Evolutionary conservation across 2,113 vertebrate genomes (phyloP).

Genomic region (Oryzias javanicus): DNA sequence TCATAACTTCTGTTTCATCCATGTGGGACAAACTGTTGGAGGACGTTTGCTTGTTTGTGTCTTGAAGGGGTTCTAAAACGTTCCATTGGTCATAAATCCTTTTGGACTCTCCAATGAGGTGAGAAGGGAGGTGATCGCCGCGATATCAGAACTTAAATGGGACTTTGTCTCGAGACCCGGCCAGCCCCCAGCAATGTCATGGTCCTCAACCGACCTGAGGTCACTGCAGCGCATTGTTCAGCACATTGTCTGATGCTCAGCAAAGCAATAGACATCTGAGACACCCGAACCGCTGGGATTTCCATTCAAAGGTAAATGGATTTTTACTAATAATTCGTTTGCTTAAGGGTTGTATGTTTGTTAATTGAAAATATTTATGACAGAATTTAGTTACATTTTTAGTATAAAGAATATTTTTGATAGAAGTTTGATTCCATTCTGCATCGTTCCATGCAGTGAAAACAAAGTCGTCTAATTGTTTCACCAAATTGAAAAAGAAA

Average conservation of each 20-base stretch:
- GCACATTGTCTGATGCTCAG: constrained; percentile 2
- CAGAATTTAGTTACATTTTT: too few species aligned
- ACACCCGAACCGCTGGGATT: constrained; percentile 19
- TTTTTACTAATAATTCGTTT: not conserved
- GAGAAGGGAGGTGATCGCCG: constrained; percentile 32
- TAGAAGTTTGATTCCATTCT: too few species aligned
- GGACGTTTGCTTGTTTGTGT: constrained; percentile 11
- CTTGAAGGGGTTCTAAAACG: constrained; percentile 20
- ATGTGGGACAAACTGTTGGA: not conserved
- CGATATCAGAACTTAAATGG: constrained; percentile 39
- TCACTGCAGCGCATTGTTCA: constrained; percentile 4
- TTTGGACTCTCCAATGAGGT: constrained; percentile 49
- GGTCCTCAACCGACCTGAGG: constrained; percentile 15
- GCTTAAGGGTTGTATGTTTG: not conserved
- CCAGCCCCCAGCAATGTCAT: constrained; percentile 24
- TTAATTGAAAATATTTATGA: not conserved
- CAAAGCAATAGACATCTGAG: constrained; percentile 12
- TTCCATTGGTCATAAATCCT: constrained; percentile 53
- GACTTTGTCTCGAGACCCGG: constrained; percentile 59
- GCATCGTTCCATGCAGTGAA: not conserved
- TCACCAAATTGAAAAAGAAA: too few species aligned
- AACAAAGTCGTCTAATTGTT: too few species aligned
- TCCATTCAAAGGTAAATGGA: constrained; percentile 42
- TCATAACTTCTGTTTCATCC: constrained; percentile 5
- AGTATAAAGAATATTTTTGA: not conserved